Evolutionary conservation across 2,113 vertebrate species (phyloP), one percentile per base, ranked within the genome.

Genomic region (Eolophus roseicapilla): DNA sequence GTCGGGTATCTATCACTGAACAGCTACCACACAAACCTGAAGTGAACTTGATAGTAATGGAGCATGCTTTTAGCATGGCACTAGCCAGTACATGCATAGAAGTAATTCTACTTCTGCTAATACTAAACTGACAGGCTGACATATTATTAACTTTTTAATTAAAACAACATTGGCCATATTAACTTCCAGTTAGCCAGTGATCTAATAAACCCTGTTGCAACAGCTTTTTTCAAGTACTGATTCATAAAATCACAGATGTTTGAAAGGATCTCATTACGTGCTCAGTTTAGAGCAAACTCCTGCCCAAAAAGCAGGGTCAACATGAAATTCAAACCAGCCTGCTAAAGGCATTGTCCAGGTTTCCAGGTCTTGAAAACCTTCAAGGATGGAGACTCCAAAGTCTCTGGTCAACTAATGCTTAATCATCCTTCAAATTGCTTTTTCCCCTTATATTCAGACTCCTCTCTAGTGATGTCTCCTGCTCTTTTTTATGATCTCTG

Each of bases 31-130:
- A 60, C 20, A 69, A 33, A 25, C 12, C 39, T 71, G 25, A 64
- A 78, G 28, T 33, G 49, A 77, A 28, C 21, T 7, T 31, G 20
- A 21, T 12, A 18, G 6, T 20, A 44, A 46, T 3, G 28, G 10
- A 46, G 7, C 1, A 18, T 15, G 18, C 8, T 60, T 67, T 14
- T 1, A 39, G 49, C 3, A 0, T 3, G 4, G 25, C 47, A 50
- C 23, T 50, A 47, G 20, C 17, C 39, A 70, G 41, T 53, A 33
- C 24, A 25, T 0, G 4, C 10, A n/a, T 16, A 68, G 20, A 63
- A 55, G 31, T 63, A 24, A 15, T 67, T 35, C 44, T 50, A 31
- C 24, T 75, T 28, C 43, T 31, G 35, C 59, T 43, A 37, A 37
- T 7, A 27, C 41, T 43, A 12, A 59, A 77, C 17, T 1, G 4